Base-by-base conservation (phyloP, 1,140 invertebrate species). In the Drosophila sproati region DNA sequence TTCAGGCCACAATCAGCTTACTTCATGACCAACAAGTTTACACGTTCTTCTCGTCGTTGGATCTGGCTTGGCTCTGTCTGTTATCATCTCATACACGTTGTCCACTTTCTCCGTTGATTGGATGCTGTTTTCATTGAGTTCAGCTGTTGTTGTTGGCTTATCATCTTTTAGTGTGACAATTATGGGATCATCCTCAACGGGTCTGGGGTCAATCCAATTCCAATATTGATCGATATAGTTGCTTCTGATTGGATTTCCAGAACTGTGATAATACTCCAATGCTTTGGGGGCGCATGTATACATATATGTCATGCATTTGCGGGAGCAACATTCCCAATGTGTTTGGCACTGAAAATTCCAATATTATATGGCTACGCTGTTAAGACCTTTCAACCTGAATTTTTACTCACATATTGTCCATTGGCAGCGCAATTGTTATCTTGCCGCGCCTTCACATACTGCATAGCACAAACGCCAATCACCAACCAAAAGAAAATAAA, bases 261-360 rank as follows among this genome's bases (percentile, higher is more conserved):
- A 59, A 4, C 10, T 31, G 6, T 45, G 5, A 12, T 29, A 43
- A 8, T 41, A 34, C 3, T 10, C 10, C 39, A 66, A 55, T 5
- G 64, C 29, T 47, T 12, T 55, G 31, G 57, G 82, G 63, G 55
- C 91, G 76, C 20, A 64, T 20, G 60, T 74, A 74, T 74, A 77
- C 2, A 48, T 41, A 35, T 91, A 92, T 4, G 80, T 92, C 66
- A 91, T 59, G 52, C 91, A 92, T n/a, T 75, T 92, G 20, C 77
- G 50, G 0, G 91, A 91, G 32, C 91, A 92, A 55, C 91, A 92
- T 6, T 92, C 89, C 28, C 5, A 48, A 52, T 92, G 83, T 20
- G 52, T 70, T 62, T 91, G 79, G 31, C 91, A 92, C 91, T 92
- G 12, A 3, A 68, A 29, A 45, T 20, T 10, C 10, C 3, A 47